phyloP scores from a whole-genome alignment of 2,113 vertebrate species.

The Lamprotornis superbus region DNA sequence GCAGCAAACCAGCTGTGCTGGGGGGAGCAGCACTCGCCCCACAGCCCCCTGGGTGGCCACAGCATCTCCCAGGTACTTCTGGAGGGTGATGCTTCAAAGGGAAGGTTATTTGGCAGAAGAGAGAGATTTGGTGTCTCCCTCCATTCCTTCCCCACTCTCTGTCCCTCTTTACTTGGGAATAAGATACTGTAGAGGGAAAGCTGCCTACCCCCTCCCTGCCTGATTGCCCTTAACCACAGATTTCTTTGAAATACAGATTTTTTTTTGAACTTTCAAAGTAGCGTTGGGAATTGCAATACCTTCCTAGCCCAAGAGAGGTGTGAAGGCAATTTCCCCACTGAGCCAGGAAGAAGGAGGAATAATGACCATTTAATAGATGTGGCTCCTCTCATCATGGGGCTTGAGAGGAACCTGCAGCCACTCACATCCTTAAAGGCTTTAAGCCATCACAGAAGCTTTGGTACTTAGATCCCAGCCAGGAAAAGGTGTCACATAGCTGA shows the following conservation, averaged over 20 bases:
- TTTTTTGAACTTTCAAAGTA: neutral
- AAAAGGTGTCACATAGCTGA: neutral
- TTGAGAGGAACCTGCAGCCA: neutral
- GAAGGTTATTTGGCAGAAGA: neutral
- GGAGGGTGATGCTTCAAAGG: neutral
- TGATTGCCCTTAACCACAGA: neutral
- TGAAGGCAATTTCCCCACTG: neutral
- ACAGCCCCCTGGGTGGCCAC: rapidly evolving
- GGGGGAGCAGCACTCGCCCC: neutral
- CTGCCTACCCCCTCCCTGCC: neutral
- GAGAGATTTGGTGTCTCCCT: neutral
- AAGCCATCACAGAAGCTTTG: neutral
- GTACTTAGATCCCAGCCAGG: neutral
- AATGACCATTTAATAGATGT: neutral
- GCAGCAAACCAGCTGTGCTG: neutral
- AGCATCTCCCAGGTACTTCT: neutral
- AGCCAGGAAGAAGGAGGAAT: neutral
- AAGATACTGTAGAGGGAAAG: neutral
- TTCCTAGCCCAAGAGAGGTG: neutral
- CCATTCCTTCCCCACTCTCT: neutral
- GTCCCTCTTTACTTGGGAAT: neutral
- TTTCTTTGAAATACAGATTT: slow-evolving; percentile 11
- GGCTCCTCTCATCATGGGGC: neutral
- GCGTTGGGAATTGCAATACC: neutral
- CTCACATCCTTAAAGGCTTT: neutral